phyloP scores from a whole-genome alignment of 1,140 invertebrate species.

The Drosophila aff. region DNA sequence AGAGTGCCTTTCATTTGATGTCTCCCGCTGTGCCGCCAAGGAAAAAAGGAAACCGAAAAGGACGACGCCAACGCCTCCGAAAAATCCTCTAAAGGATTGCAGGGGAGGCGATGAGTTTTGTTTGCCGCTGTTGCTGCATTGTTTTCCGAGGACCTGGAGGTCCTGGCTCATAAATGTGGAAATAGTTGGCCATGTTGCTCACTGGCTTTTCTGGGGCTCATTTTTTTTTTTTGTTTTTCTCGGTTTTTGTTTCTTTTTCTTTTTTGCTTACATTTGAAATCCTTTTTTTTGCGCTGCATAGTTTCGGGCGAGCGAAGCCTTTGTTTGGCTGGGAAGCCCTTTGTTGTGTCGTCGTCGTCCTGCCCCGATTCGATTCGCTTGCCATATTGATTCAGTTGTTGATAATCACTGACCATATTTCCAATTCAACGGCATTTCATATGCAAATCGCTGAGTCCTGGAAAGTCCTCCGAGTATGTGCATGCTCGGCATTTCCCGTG shows the following conservation, averaged over 20 bases:
- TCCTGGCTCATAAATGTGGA: slow-evolving; percentile 75
- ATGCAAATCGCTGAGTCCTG: slow-evolving; percentile 52
- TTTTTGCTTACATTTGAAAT: slow-evolving; percentile 39
- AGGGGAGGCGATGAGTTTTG: slow-evolving; percentile 62
- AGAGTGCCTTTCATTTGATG: slow-evolving; percentile 57
- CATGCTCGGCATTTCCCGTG: slow-evolving; percentile 48
- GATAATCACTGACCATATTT: slow-evolving; percentile 63
- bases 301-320: slow-evolving; percentile 37
- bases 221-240: slow-evolving; percentile 14
- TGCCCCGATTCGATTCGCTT: slow-evolving; percentile 16
- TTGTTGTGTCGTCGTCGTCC: slow-evolving; percentile 15
- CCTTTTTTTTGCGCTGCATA: slow-evolving; percentile 52
- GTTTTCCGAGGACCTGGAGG: slow-evolving; percentile 46
- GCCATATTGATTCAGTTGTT: slow-evolving; percentile 52
- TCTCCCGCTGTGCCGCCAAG: slow-evolving; percentile 59
- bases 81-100: slow-evolving; percentile 42
- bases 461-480: background rate
- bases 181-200: slow-evolving; percentile 71
- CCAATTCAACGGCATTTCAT: slow-evolving; percentile 55
- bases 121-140: slow-evolving; percentile 48
- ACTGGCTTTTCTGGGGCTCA: slow-evolving; percentile 29
- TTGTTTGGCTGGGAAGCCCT: slow-evolving; percentile 36
- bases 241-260: slow-evolving; percentile 2
- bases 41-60: slow-evolving; percentile 25
- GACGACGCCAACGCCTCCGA: slow-evolving; percentile 1